These are phyloP conservation scores for Eublepharis macularius DNA, from an alignment of 2,113 vertebrate genomes.

Conservation along the genomic window DNA sequence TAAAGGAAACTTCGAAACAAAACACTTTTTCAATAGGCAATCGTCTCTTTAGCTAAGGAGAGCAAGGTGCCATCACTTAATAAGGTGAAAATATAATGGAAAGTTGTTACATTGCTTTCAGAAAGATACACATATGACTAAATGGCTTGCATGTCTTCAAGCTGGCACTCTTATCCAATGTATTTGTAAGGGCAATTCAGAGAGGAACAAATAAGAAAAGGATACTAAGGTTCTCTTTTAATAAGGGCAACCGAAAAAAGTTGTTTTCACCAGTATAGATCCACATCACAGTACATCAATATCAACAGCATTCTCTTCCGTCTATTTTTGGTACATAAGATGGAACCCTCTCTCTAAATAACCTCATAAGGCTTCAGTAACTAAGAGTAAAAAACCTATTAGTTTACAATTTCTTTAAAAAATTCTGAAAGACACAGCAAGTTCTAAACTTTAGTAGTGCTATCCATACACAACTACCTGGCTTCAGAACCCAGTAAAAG, in stretches of 20 bases:
- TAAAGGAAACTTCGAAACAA: conserved; percentile 6
- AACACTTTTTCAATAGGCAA: conserved; percentile 38
- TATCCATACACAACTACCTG: conserved; percentile 74
- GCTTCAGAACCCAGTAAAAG: conserved; percentile 73
- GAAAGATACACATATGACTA: conserved; percentile 69
- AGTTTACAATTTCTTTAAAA: conserved; percentile 81
- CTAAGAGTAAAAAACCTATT: conserved; percentile 82
- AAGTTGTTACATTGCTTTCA: conserved; percentile 58
- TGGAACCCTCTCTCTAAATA: conserved; percentile 76
- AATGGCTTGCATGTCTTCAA: conserved; percentile 67
- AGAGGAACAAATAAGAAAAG: conserved; percentile 81
- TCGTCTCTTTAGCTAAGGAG: conserved; percentile 42
- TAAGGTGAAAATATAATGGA: conserved; percentile 50
- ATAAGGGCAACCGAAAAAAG: conserved; percentile 74
- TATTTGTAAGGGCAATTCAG: conserved; percentile 74
- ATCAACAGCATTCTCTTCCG: conserved; percentile 80
- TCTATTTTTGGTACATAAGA: conserved; percentile 86
- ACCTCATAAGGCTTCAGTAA: conserved; percentile 82
- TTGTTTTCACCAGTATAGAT: conserved; percentile 77
- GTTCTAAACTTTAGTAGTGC: conserved; percentile 83
- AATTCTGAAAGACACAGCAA: conserved; percentile 82
- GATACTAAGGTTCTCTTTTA: conserved; percentile 76
- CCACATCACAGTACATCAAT: conserved; percentile 85
- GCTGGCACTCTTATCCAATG: conserved; percentile 59
- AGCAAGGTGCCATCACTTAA: conserved; percentile 39